Conservation (phyloP, 2,888 invertebrate species). For the Eucera pruinosa region DNA sequence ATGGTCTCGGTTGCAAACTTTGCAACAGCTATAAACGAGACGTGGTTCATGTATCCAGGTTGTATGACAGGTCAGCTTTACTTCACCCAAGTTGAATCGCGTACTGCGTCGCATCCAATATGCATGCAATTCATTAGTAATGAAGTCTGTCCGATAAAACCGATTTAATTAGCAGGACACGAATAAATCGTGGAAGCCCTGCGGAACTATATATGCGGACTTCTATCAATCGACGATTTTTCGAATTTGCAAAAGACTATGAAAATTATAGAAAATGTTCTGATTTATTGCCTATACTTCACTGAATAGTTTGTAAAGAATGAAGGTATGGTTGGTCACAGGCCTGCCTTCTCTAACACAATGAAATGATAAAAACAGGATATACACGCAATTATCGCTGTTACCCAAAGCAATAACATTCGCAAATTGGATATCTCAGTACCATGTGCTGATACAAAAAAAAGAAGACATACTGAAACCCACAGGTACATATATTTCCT, state of each 20-base stretch:
- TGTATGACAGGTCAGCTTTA: constrained; percentile 55
- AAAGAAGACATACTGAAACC: too few relatives aligned
- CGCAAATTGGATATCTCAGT: too few relatives aligned
- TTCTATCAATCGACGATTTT: background rate
- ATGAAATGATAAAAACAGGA: too few relatives aligned
- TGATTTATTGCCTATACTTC: too few relatives aligned
- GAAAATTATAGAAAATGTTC: background rate
- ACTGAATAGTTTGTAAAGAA: too few relatives aligned
- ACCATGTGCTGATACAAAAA: too few relatives aligned
- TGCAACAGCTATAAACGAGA: constrained; percentile 67
- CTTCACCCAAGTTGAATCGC: constrained; percentile 40
- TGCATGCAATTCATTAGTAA: constrained; percentile 60
- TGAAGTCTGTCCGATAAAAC: constrained; percentile 55
- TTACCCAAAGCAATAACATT: too few relatives aligned
- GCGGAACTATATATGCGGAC: background rate
- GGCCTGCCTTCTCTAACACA: too few relatives aligned
- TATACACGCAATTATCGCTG: too few relatives aligned
- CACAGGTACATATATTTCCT: too few relatives aligned
- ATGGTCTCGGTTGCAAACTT: constrained; percentile 56
- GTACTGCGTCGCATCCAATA: constrained; percentile 37
- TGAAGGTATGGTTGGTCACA: too few relatives aligned
- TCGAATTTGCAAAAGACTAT: background rate
- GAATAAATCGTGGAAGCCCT: constrained; percentile 32
- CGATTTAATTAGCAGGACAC: constrained; percentile 58
- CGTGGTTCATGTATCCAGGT: constrained; percentile 44